These are phyloP conservation scores for Drosophila aff. DNA, from an alignment of 1,140 invertebrate species.

Conservation along the genomic window DNA sequence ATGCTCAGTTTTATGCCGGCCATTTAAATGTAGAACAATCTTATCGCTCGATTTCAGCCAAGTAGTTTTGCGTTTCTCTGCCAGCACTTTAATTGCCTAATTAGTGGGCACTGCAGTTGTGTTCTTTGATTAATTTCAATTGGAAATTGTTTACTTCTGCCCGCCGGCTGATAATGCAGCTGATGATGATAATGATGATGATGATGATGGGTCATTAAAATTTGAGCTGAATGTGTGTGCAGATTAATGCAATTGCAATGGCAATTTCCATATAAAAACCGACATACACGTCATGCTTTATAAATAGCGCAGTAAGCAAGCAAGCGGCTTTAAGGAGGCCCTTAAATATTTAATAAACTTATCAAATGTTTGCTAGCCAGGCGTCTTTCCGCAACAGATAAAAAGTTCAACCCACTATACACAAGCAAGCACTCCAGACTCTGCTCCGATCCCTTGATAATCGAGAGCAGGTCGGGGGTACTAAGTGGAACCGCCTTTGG, in stretches of 20 bases:
- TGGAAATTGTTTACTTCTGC: conserved; percentile 40
- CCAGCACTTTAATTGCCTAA: conserved; percentile 40
- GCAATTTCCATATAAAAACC: conserved; percentile 7
- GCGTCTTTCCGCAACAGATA: conserved; percentile 41
- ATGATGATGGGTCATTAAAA: conserved; percentile 45
- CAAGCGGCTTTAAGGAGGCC: background rate
- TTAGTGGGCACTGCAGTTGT: conserved; percentile 27
- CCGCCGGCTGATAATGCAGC: conserved; percentile 21
- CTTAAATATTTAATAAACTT: conserved; percentile 51
- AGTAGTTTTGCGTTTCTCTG: conserved; percentile 13
- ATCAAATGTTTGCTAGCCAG: conserved; percentile 38
- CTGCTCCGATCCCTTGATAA: conserved; percentile 17
- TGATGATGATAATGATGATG: conserved; percentile 28
- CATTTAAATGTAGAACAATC: conserved; percentile 22
- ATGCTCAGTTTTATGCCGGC: conserved; percentile 9
- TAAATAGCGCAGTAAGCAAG: conserved; percentile 23
- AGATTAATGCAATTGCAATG: conserved; percentile 37
- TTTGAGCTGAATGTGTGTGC: conserved; percentile 31
- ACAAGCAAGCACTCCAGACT: conserved; percentile 12
- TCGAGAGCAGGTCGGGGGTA: conserved; percentile 47
- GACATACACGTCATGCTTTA: conserved; percentile 15
- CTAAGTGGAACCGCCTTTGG: conserved; percentile 55
- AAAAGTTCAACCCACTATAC: conserved; percentile 30
- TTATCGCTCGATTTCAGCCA: conserved; percentile 17
- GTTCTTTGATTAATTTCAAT: conserved; percentile 45